These are phyloP conservation scores for Zophobas morio DNA, from an alignment of 1,140 invertebrate genomes.

Conservation along the genomic window DNA sequence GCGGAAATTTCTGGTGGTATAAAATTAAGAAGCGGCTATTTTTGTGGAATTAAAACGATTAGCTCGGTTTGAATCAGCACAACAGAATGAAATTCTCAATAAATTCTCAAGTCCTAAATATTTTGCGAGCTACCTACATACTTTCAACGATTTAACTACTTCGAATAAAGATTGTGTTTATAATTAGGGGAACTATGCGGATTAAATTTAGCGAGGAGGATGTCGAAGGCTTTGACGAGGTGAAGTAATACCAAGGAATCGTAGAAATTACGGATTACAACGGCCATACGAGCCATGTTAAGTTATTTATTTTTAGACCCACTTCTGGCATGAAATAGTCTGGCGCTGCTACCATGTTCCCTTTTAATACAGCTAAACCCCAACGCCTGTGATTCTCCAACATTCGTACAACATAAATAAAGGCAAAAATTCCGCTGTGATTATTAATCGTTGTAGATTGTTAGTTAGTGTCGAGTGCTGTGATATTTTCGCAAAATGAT, in stretches of 20 bases:
- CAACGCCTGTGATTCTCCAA: slow-evolving; percentile 39
- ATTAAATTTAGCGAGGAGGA: neutral
- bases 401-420: slow-evolving; percentile 37
- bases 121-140: slow-evolving; percentile 10
- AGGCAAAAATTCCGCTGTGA: slow-evolving; percentile 15
- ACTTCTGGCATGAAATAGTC: slow-evolving; percentile 47
- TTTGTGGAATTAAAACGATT: neutral
- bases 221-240: neutral
- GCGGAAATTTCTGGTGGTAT: neutral
- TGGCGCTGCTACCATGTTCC: slow-evolving; percentile 32
- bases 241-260: slow-evolving; percentile 13
- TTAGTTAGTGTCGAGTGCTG: slow-evolving; percentile 29
- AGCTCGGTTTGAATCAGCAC: slow-evolving; percentile 8
- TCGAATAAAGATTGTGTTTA: slow-evolving; percentile 10
- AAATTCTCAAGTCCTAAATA: slow-evolving; percentile 22
- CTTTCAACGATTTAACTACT: slow-evolving; percentile 26
- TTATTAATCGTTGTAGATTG: neutral
- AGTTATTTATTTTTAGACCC: slow-evolving; percentile 47
- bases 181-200: slow-evolving; percentile 13
- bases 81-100: neutral
- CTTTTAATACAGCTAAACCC: slow-evolving; percentile 44
- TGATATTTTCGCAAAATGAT: slow-evolving; percentile 45
- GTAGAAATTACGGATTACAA: neutral
- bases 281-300: slow-evolving; percentile 33
- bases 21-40: neutral